Evolutionary conservation across 1,140 invertebrate species (phyloP).

Genomic region (Vollenhovia emeryi): DNA sequence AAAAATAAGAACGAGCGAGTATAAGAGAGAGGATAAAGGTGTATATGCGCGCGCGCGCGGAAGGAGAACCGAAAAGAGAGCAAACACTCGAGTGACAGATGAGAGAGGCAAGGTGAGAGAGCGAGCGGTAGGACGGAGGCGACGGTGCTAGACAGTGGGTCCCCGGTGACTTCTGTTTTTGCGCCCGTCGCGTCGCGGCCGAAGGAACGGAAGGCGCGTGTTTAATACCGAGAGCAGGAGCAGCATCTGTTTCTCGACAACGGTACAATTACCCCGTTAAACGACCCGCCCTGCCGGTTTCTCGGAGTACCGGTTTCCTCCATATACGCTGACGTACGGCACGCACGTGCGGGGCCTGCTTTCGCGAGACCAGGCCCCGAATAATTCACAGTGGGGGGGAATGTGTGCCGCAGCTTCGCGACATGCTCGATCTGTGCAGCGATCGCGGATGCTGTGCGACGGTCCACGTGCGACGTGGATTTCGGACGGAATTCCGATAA

Average conservation of each 20-base stretch:
- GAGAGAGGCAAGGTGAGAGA: constrained; percentile 6
- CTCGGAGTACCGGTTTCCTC: constrained; percentile 22
- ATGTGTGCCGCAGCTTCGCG: neutral
- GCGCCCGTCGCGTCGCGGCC: neutral
- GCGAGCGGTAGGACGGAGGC: neutral
- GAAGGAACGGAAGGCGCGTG: constrained; percentile 31
- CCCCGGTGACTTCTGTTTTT: constrained; percentile 57
- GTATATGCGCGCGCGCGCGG: neutral
- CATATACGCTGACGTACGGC: neutral
- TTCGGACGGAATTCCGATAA: neutral
- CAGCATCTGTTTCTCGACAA: constrained; percentile 65
- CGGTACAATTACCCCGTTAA: constrained; percentile 70
- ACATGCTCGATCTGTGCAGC: neutral
- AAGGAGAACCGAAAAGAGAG: neutral
- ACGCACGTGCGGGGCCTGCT: neutral
- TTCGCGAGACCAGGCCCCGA: constrained; percentile 40
- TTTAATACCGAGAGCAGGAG: constrained; percentile 61
- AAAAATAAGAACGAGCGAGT: neutral
- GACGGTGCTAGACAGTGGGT: constrained; percentile 32
- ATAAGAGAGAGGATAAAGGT: neutral
- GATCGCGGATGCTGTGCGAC: constrained; percentile 7
- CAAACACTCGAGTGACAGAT: neutral
- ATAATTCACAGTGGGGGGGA: neutral
- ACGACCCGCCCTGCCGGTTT: constrained; percentile 57
- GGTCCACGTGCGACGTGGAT: neutral